Conservation (phyloP, 2,888 invertebrate genomes). For the Flexamia atlantica region DNA sequence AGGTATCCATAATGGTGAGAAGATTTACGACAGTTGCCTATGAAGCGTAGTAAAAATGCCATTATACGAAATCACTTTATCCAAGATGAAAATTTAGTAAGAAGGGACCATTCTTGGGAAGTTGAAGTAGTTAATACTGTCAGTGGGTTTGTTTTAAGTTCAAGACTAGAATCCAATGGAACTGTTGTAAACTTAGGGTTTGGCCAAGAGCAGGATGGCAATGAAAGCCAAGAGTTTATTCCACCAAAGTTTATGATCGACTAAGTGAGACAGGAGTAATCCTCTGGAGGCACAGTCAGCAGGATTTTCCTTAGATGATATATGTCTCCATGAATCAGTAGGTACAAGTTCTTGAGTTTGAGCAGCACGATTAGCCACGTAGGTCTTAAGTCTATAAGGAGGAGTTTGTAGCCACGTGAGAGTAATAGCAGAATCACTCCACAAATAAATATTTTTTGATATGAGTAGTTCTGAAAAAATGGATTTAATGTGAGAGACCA, state of each 20-base stretch:
- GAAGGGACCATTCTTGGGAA: too few relatives aligned
- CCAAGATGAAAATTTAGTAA: too few relatives aligned
- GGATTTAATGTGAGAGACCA: neutral
- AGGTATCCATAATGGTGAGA: too few relatives aligned
- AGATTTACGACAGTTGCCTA: too few relatives aligned
- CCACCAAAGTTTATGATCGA: neutral
- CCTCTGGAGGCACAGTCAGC: conserved; percentile 2
- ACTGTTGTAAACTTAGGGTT: too few relatives aligned
- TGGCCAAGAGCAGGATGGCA: too few relatives aligned
- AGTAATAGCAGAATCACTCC: conserved; percentile 6
- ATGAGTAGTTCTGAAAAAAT: neutral
- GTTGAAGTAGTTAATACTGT: too few relatives aligned
- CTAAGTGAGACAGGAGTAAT: neutral
- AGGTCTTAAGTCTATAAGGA: neutral
- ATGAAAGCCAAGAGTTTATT: neutral
- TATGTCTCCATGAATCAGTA: neutral
- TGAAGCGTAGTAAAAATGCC: too few relatives aligned
- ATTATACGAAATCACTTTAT: too few relatives aligned
- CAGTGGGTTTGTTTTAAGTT: too few relatives aligned
- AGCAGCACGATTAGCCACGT: neutral
- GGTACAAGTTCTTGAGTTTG: conserved; percentile 29
- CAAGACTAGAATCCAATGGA: too few relatives aligned
- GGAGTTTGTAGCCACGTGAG: conserved; percentile 12
- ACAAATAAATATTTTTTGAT: neutral
- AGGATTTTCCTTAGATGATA: neutral